Conservation (phyloP, 92 coral and sea anemone species). For the Anthopleura xanthogrammica region DNA sequence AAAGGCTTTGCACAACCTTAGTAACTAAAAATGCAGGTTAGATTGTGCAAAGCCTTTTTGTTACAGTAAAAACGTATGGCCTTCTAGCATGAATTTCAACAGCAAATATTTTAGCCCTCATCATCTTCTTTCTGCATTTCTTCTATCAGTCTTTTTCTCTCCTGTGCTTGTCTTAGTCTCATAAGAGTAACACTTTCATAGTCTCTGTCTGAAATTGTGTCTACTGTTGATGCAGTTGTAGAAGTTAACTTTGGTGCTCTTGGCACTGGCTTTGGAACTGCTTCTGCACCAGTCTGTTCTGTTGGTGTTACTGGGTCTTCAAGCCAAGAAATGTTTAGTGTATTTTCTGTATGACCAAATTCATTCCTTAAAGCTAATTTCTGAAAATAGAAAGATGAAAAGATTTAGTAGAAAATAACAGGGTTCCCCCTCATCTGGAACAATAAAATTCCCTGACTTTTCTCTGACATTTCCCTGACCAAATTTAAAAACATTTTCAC, state of each 20-base stretch:
- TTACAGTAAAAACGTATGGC: neutral
- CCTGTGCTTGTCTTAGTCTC: conserved; percentile 95
- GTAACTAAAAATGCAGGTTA: no score
- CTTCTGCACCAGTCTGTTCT: conserved; percentile 1
- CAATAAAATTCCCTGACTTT: no score
- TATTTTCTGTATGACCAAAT: conserved; percentile 71
- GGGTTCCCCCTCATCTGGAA: neutral
- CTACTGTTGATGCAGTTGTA: conserved; percentile 4
- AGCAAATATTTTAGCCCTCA: neutral
- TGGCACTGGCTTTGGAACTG: conserved; percentile 18
- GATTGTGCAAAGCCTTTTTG: no score
- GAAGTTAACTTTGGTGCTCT: conserved; percentile 41
- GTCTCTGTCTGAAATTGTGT: conserved; percentile 55
- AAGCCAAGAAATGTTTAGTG: conserved; percentile 80
- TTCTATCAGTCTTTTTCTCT: conserved; percentile 80
- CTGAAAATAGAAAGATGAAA: conserved; percentile 38
- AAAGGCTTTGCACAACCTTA: neutral
- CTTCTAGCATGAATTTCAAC: neutral
- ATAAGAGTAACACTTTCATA: conserved; percentile 86
- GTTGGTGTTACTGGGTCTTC: conserved; percentile 31
- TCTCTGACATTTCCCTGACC: no score
- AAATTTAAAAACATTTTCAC: no score
- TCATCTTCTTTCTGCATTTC: conserved; percentile 76
- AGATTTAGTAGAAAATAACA: neutral
- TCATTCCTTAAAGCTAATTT: conserved; percentile 77